Conservation (phyloP, 2,888 invertebrate genomes). For the Plutella xylostella region DNA sequence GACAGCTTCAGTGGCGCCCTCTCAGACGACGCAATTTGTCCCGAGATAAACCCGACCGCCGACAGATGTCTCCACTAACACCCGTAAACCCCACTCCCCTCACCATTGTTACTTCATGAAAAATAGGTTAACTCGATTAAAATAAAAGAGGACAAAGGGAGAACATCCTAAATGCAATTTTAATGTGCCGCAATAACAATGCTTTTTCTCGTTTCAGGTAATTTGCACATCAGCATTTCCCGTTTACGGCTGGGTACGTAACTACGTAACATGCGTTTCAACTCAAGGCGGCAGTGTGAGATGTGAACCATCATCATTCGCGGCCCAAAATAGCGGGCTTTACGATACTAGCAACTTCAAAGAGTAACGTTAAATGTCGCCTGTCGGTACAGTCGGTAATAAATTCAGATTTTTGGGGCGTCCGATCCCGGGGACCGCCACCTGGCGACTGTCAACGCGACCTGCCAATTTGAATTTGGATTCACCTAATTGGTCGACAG, state of each 20-base stretch:
- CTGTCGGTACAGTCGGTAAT: slow-evolving; percentile 30
- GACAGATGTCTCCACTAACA: slow-evolving; percentile 50
- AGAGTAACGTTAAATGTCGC: slow-evolving; percentile 53
- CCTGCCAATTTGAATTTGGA: slow-evolving; percentile 52
- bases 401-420: slow-evolving; percentile 39
- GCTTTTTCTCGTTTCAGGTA: slow-evolving; percentile 3
- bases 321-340: background rate
- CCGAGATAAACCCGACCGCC: slow-evolving; percentile 56
- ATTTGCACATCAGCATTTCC: background rate
- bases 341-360: slow-evolving; percentile 43
- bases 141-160: too few species aligned
- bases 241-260: background rate
- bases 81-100: slow-evolving; percentile 25
- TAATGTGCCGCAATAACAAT: background rate
- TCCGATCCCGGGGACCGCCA: slow-evolving; percentile 33
- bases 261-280: background rate
- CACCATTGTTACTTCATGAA: slow-evolving; percentile 12
- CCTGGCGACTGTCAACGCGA: slow-evolving; percentile 54
- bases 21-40: slow-evolving; percentile 49
- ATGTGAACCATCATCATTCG: background rate
- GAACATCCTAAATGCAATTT: background rate
- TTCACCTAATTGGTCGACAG: slow-evolving; percentile 50
- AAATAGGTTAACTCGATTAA: slow-evolving; percentile 8
- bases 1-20: slow-evolving; percentile 25
- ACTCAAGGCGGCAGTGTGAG: too few species aligned